Conservation (phyloP, 1,140 invertebrate genomes). For the Danaus melanippus region DNA sequence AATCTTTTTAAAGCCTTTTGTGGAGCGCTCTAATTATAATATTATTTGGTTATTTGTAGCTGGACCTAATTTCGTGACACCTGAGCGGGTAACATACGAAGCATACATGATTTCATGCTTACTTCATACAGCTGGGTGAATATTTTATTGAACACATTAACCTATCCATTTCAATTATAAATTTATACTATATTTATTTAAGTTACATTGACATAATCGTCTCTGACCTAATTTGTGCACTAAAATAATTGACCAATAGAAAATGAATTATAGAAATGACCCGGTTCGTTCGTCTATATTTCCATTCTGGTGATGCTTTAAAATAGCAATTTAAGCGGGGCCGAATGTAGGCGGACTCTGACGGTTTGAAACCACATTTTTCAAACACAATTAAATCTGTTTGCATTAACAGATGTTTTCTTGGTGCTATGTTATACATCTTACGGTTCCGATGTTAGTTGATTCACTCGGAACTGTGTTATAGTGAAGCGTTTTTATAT, state of each 20-base stretch:
- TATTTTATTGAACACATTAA: too few species aligned
- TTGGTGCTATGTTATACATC: background rate
- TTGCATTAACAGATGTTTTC: slow-evolving; percentile 10
- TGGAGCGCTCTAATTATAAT: too few species aligned
- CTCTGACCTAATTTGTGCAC: slow-evolving; percentile 21
- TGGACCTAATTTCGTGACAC: slow-evolving; percentile 9
- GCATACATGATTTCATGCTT: slow-evolving; percentile 32
- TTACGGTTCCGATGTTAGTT: background rate
- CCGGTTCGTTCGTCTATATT: slow-evolving; percentile 29
- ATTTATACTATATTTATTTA: slow-evolving; percentile 11
- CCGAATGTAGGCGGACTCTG: slow-evolving; percentile 18
- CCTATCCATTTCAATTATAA: too few species aligned
- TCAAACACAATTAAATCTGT: slow-evolving; percentile 16
- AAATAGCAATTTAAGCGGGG: slow-evolving; percentile 31
- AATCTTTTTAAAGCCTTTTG: too few species aligned
- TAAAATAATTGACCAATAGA: slow-evolving; percentile 24
- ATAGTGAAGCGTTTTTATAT: too few species aligned
- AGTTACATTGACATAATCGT: slow-evolving; percentile 18
- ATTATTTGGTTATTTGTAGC: slow-evolving; percentile 12
- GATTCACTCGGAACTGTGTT: too few species aligned
- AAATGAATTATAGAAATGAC: slow-evolving; percentile 28
- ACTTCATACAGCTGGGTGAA: slow-evolving; percentile 14
- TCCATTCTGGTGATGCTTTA: slow-evolving; percentile 28
- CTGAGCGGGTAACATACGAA: slow-evolving; percentile 21
- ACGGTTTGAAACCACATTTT: slow-evolving; percentile 17